Conservation (phyloP, 2,113 vertebrate species). For the Copsychus sechellarum region DNA sequence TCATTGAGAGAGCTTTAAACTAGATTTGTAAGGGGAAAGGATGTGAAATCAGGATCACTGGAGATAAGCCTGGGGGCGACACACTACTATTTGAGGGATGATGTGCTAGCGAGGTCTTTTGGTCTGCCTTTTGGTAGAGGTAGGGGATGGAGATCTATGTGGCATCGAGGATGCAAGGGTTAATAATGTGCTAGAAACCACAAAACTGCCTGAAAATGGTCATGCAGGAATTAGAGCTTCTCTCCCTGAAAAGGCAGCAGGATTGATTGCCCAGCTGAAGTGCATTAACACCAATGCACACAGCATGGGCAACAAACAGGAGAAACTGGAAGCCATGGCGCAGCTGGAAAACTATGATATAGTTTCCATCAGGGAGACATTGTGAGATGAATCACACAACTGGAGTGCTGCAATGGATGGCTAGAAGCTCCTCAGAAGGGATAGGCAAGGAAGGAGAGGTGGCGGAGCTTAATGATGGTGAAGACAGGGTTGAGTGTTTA, state of each 20-base stretch:
- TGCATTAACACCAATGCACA: background rate
- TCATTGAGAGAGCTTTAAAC: background rate
- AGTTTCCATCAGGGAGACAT: background rate
- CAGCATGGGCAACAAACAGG: background rate
- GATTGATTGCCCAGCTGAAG: background rate
- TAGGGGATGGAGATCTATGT: background rate
- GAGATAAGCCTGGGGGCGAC: background rate
- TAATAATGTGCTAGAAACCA: background rate
- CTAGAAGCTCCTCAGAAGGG: too few relatives aligned
- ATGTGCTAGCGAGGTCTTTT: background rate
- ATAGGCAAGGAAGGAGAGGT: too few relatives aligned
- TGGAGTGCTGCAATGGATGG: too few relatives aligned
- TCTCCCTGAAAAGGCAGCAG: background rate
- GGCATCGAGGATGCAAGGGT: background rate
- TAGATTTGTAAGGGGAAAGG: background rate
- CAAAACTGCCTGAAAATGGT: background rate
- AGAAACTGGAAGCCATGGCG: background rate
- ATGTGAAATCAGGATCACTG: background rate
- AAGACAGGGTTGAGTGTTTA: too few relatives aligned
- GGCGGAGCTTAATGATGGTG: too few relatives aligned
- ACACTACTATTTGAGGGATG: background rate
- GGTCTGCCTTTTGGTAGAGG: background rate
- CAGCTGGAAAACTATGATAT: background rate
- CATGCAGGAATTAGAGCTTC: background rate
- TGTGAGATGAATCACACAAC: too few relatives aligned